Evolutionary conservation across 2,113 vertebrate genomes (phyloP).

Genomic region (Sarotherodon lohbergeri): DNA sequence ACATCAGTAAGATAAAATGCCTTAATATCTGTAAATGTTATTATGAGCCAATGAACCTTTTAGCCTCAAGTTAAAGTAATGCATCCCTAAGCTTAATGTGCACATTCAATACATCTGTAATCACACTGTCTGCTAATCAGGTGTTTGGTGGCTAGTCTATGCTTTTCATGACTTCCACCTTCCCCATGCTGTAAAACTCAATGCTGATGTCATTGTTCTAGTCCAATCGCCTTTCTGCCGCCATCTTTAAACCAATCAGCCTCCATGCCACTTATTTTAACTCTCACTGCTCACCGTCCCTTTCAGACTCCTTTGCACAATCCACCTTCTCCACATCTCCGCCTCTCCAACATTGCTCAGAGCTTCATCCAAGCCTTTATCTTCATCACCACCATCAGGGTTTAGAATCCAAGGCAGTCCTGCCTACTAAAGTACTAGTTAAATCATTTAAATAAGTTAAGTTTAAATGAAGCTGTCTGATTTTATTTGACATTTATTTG

Average conservation of each 20-base stretch:
- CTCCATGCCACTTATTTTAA: background rate
- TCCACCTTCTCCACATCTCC: background rate
- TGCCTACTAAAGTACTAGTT: background rate
- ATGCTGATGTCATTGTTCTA: background rate
- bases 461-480: background rate
- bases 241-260: background rate
- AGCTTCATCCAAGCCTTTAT: background rate
- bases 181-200: background rate
- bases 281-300: background rate
- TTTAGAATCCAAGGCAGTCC: background rate
- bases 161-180: background rate
- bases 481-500: background rate
- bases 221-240: background rate
- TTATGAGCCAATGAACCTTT: background rate
- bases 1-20: background rate
- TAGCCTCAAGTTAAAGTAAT: background rate
- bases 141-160: background rate
- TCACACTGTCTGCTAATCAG: background rate
- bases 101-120: background rate
- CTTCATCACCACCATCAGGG: background rate
- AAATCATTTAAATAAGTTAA: background rate
- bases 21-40: background rate
- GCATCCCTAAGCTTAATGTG: background rate
- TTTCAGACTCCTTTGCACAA: background rate
- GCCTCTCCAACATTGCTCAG: background rate